phyloP scores from a whole-genome alignment of 2,113 vertebrate species.

The Coregonus clupeaformis region DNA sequence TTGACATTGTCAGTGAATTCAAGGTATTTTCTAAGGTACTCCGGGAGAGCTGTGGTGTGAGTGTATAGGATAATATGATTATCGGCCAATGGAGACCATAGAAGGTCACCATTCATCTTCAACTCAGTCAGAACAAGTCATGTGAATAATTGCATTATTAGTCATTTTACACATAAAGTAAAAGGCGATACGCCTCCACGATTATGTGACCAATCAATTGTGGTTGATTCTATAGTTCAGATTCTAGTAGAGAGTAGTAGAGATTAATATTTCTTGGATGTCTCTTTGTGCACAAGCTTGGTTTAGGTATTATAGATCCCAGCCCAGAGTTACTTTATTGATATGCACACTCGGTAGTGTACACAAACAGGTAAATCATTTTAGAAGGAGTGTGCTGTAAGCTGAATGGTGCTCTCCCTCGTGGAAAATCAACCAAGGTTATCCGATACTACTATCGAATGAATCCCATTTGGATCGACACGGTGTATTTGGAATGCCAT shows the following conservation, averaged over 20 bases:
- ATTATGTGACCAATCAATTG: slow-evolving; percentile 2
- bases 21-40: slow-evolving; percentile 6
- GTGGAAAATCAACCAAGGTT: slow-evolving; percentile 33
- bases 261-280: background rate
- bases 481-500: slow-evolving; percentile 58
- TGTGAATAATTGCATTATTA: slow-evolving; percentile 1
- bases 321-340: background rate
- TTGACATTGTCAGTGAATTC: slow-evolving; percentile 23
- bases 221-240: slow-evolving; percentile 3
- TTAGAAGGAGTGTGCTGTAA: slow-evolving; percentile 24
- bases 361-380: slow-evolving; percentile 23
- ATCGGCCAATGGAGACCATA: slow-evolving; percentile 1
- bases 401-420: slow-evolving; percentile 44
- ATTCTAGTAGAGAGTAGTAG: slow-evolving; percentile 17
- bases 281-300: background rate
- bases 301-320: slow-evolving; percentile 7
- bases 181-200: background rate
- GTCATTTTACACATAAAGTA: slow-evolving; percentile 10
- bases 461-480: slow-evolving; percentile 71
- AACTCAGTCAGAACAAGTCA: background rate
- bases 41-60: slow-evolving; percentile 9
- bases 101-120: background rate
- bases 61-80: slow-evolving; percentile 2
- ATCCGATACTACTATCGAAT: slow-evolving; percentile 53
- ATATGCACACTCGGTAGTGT: slow-evolving; percentile 18